Evolutionary conservation across 2,888 invertebrate species (phyloP).

Genomic region (Calephelis perditalis): DNA sequence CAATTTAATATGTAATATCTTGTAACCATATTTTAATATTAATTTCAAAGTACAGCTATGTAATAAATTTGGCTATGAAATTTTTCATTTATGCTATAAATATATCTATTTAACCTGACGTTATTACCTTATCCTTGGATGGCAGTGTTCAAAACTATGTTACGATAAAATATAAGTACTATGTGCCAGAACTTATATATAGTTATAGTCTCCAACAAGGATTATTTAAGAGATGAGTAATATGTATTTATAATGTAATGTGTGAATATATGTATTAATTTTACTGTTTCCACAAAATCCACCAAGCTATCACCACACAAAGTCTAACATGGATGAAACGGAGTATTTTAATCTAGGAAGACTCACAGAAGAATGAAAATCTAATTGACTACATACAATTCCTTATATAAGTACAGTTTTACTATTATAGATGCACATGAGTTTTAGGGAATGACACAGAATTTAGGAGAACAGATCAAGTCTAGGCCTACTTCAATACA

Average conservation of each 20-base stretch:
- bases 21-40: too few relatives aligned
- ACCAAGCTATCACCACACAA: too few relatives aligned
- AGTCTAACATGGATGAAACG: background rate
- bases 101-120: background rate
- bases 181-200: background rate
- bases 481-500: background rate
- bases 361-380: conserved; percentile 4
- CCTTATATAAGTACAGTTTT: conserved; percentile 32
- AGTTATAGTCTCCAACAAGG: background rate
- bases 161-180: background rate
- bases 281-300: background rate
- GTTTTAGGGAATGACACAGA: background rate
- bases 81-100: too few relatives aligned
- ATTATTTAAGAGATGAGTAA: too few relatives aligned
- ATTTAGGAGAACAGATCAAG: background rate
- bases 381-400: conserved; percentile 45
- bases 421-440: conserved; percentile 20
- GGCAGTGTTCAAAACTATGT: background rate
- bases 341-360: conserved; percentile 14
- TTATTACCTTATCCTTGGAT: background rate
- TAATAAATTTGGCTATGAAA: too few relatives aligned
- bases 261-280: background rate
- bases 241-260: too few relatives aligned
- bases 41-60: too few relatives aligned
- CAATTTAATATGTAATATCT: too few relatives aligned